Evolutionary conservation across 2,797 vertebrate genomes (phyloP).

Genomic region (Acrocephalus scirpaceus): DNA sequence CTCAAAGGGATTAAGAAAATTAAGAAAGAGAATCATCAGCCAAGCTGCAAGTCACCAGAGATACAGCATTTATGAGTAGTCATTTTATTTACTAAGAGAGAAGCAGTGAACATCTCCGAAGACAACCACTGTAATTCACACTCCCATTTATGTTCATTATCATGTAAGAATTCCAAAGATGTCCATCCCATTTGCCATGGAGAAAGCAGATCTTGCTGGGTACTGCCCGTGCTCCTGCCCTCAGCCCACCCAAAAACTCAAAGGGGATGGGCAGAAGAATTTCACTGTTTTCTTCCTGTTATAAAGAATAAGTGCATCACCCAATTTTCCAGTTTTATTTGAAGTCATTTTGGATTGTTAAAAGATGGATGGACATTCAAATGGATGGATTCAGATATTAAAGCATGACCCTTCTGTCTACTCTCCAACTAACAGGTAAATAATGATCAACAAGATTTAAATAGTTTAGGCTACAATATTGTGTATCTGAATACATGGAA

Average conservation of each 20-base stretch:
- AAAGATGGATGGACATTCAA: background rate
- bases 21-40: background rate
- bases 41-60: background rate
- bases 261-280: background rate
- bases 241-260: background rate
- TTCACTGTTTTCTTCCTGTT: background rate
- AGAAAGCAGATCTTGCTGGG: background rate
- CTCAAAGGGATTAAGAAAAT: background rate
- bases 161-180: background rate
- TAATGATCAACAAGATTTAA: background rate
- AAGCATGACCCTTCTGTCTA: background rate
- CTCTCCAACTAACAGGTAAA: background rate
- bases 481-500: background rate
- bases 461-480: background rate
- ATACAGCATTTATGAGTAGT: background rate
- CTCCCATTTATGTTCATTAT: background rate
- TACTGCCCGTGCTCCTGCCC: background rate
- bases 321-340: background rate
- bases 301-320: background rate
- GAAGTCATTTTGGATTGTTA: background rate
- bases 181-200: background rate
- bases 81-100: background rate
- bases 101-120: background rate
- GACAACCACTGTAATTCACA: background rate
- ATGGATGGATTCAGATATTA: background rate